Conservation (phyloP, 2,797 vertebrate genomes). For the Menidia menidia region DNA sequence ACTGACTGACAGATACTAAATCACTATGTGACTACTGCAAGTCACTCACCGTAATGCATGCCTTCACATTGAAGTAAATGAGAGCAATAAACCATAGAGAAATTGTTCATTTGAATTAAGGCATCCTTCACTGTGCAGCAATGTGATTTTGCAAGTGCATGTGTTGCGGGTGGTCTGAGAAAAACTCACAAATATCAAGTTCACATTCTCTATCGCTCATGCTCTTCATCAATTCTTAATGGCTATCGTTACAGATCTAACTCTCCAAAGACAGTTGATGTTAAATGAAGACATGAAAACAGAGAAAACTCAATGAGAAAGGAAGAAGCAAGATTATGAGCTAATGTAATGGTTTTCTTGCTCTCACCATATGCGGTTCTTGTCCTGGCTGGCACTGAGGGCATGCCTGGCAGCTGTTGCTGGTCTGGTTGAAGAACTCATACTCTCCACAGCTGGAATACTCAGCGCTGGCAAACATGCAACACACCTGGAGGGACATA, state of each 20-base stretch:
- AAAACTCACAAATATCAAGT: conserved; percentile 6
- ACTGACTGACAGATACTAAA: conserved; percentile 61
- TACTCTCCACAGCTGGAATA: conserved; percentile 94
- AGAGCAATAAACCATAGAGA: conserved; percentile 58
- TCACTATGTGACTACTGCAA: conserved; percentile 63
- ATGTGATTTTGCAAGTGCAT: conserved; percentile 15
- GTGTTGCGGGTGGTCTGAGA: conserved; percentile 60
- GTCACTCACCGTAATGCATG: conserved; percentile 53
- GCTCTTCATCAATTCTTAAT: neutral
- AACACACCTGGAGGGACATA: conserved; percentile 83
- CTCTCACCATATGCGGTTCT: conserved; percentile 94
- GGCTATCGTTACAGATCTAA: neutral
- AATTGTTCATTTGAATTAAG: conserved; percentile 60
- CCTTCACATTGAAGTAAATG: conserved; percentile 57
- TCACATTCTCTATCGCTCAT: conserved; percentile 16
- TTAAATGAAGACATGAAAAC: neutral
- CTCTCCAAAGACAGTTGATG: neutral
- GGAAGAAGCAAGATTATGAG: neutral
- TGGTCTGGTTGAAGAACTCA: conserved; percentile 96
- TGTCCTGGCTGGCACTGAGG: conserved; percentile 94
- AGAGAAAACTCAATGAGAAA: neutral
- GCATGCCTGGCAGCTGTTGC: conserved; percentile 92
- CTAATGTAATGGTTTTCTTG: neutral
- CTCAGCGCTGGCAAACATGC: conserved; percentile 87
- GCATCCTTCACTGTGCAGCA: conserved; percentile 52